These are phyloP conservation scores for Cardiocondyla obscurior DNA, from an alignment of 1,140 invertebrate species.

Conservation along the genomic window DNA sequence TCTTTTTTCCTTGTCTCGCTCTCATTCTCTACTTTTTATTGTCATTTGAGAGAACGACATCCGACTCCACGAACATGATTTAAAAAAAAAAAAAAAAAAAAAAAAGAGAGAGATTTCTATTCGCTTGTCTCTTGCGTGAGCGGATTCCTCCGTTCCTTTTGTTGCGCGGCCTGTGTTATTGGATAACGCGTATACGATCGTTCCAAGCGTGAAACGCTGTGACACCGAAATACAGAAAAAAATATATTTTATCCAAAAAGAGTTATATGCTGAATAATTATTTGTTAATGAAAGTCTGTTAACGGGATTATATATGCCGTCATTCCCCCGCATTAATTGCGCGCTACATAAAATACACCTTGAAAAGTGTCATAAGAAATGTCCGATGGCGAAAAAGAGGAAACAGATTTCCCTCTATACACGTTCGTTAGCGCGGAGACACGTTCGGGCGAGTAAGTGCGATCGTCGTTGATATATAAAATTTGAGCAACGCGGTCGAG, in stretches of 20 bases:
- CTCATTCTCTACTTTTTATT: not conserved
- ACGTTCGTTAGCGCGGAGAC: constrained; percentile 9
- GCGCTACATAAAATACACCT: not conserved
- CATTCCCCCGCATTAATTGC: constrained; percentile 17
- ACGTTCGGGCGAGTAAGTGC: not conserved
- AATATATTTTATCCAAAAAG: not conserved
- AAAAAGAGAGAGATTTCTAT: not conserved
- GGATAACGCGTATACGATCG: not conserved
- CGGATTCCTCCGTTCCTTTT: constrained; percentile 20
- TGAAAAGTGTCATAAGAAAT: constrained; percentile 35
- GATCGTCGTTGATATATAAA: constrained; percentile 32
- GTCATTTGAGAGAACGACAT: constrained; percentile 19
- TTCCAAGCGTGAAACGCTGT: not conserved
- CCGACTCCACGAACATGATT: constrained; percentile 28
- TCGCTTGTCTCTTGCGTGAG: not conserved
- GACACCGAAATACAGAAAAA: not conserved
- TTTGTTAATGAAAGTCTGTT: not conserved
- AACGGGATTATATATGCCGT: not conserved
- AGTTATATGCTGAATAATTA: not conserved
- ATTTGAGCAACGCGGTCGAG: not conserved
- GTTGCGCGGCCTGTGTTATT: not conserved
- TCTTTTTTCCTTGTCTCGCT: not conserved
- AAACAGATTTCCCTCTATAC: constrained; percentile 9
- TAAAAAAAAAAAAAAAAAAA: too few relatives aligned
- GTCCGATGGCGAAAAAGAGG: not conserved